Evolutionary conservation across 2,797 vertebrate genomes (phyloP), one percentile per base, ranked within the genome.

Genomic region (Thalassophryne amazonica): DNA sequence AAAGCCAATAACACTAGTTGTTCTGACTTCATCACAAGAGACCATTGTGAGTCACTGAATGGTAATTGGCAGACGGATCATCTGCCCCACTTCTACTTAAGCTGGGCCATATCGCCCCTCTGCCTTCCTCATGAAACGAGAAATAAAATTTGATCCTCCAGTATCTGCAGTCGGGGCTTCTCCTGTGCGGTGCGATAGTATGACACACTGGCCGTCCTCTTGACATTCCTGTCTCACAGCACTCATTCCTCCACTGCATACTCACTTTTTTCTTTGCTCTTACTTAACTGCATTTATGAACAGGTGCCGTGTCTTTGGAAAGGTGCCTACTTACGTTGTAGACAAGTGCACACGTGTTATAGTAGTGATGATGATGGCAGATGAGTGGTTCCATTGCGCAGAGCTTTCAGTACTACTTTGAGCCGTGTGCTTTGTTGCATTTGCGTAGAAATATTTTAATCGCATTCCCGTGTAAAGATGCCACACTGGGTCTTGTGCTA

Each of bases 131-230:
- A 39, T 84, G 60, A 81, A 86, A 65, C 69, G 55, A 80, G 71
- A 73, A 63, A 84, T 82, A 85, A 80, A 87, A 88, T 57, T 32
- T 53, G 81, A 86, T 78, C 83, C 69, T 38, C 23, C 39, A 41
- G 35, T 62, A 67, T 73, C 62, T 80, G 60, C 54, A 41, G 66
- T 15, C 5, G 18, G 60, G 53, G 54, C 73, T 76, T 78, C 66
- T 74, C 64, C 62, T 78, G 29, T 58, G 58, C 34, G 23, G 10
- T 37, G 56, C 3, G 57, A 76, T 82, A 69, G 62, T 29, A 28
- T 79, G 69, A 83, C 77, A 40, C 3, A 11, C 52, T 55, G 61
- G 64, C 65, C 27, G 53, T 65, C 73, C 46, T 29, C 40, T 39
- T 7, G 46, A 56, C 39, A 79, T 75, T 78, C 73, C 50, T 43